A percentile compares a stretch with the other conserved stretches of the same genome.
Conservation (phyloP, 2,113 vertebrate genomes). For the Parus major region DNA sequence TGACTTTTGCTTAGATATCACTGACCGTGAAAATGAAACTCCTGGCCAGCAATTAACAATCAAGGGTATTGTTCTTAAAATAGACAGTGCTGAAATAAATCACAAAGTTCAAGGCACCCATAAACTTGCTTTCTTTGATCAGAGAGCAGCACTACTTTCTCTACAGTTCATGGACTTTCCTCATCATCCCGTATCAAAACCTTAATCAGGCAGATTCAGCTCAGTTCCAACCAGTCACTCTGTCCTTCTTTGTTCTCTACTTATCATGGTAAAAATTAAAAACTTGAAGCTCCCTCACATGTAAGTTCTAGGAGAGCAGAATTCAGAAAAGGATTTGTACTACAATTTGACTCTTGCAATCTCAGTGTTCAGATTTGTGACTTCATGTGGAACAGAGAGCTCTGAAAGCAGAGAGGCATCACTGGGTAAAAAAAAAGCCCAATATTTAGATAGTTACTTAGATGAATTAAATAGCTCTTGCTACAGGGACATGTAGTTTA, state of each 20-base stretch:
- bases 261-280: not conserved
- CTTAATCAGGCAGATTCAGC: not conserved
- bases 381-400: not conserved
- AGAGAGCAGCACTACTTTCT: not conserved
- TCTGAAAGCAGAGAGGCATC: not conserved
- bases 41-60: rapidly evolving
- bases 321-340: not conserved
- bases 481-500: not conserved
- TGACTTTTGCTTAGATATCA: not conserved
- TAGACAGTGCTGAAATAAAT: not conserved
- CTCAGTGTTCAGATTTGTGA: not conserved
- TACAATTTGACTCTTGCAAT: not conserved
- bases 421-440: not conserved
- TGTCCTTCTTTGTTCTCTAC: not conserved
- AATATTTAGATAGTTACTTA: not conserved
- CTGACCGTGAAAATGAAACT: not conserved
- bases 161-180: not conserved
- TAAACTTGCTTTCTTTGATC: not conserved
- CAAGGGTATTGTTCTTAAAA: not conserved
- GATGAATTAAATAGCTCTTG: not conserved
- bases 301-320: not conserved
- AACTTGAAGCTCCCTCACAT: not conserved
- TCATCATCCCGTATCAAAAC: not conserved
- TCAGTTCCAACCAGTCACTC: not conserved
- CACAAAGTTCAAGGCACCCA: not conserved